phyloP scores from a whole-genome alignment of 1,140 invertebrate genomes.

The Drosophila rhopaloa region DNA sequence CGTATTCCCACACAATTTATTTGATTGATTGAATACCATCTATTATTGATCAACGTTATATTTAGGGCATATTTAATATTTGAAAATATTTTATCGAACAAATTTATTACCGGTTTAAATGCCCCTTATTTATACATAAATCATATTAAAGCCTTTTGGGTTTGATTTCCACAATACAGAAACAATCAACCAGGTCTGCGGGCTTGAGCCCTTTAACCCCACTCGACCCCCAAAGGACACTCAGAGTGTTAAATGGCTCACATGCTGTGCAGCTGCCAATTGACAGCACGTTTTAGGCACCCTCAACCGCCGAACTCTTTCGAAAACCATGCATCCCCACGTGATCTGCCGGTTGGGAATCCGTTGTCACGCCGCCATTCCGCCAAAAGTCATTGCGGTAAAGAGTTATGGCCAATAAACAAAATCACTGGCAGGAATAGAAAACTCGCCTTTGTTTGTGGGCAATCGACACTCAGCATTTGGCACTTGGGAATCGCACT shows the following conservation, averaged over 20 bases:
- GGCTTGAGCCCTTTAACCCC: constrained; percentile 22
- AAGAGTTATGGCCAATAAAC: constrained; percentile 83
- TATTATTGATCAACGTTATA: constrained; percentile 2
- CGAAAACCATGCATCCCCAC: not conserved
- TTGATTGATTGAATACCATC: constrained; percentile 13
- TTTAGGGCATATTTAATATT: constrained; percentile 8
- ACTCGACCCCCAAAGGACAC: constrained; percentile 39
- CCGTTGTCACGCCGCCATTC: constrained; percentile 41
- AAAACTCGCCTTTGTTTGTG: constrained; percentile 49
- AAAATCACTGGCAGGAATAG: constrained; percentile 70
- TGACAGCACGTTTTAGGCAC: constrained; percentile 29
- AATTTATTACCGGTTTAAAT: constrained; percentile 18
- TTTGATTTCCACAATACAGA: constrained; percentile 17
- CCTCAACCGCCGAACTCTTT: constrained; percentile 9
- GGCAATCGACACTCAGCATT: constrained; percentile 44
- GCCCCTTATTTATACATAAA: constrained; percentile 27
- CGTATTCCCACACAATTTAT: no score
- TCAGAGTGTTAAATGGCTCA: constrained; percentile 29
- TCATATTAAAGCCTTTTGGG: constrained; percentile 21
- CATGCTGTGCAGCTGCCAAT: constrained; percentile 28
- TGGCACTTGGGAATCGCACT: constrained; percentile 38
- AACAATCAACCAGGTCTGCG: constrained; percentile 32
- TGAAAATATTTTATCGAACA: constrained; percentile 2
- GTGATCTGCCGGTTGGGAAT: constrained; percentile 3
- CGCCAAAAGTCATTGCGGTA: constrained; percentile 62